Percentiles rank a stretch among this genome's conserved stretches.
Evolutionary conservation across 2,797 vertebrate genomes (phyloP).

Genomic region (Coluber constrictor): DNA sequence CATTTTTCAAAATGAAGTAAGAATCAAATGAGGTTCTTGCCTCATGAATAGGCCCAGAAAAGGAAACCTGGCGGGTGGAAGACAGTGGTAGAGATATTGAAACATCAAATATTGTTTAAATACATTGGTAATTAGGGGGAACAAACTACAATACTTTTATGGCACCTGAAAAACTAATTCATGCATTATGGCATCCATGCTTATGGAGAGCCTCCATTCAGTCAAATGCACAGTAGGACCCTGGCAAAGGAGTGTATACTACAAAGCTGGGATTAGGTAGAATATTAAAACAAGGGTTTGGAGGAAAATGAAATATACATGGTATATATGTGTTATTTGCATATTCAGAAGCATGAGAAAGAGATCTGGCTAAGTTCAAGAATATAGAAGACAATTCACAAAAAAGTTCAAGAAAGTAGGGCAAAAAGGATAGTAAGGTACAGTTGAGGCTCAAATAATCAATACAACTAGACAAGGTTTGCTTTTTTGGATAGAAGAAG

Average conservation of each 20-base stretch:
- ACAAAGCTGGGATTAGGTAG: not conserved
- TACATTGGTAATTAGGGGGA: not conserved
- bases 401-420: not conserved
- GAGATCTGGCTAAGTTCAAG: not conserved
- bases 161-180: not conserved
- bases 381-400: not conserved
- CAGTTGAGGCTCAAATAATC: not conserved
- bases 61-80: not conserved
- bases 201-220: not conserved
- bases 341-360: not conserved
- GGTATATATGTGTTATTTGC: not conserved
- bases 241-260: not conserved
- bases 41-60: not conserved
- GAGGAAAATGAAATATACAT: not conserved
- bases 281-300: not conserved
- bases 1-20: conserved; percentile 1
- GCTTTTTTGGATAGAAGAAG: not conserved
- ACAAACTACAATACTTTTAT: not conserved
- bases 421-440: not conserved
- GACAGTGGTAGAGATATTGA: not conserved
- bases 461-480: not conserved
- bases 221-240: not conserved
- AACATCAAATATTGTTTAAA: not conserved
- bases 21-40: not conserved
- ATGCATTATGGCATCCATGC: not conserved